Evolutionary conservation across 2,888 invertebrate species (phyloP).

Genomic region (Cheilosia urbana): DNA sequence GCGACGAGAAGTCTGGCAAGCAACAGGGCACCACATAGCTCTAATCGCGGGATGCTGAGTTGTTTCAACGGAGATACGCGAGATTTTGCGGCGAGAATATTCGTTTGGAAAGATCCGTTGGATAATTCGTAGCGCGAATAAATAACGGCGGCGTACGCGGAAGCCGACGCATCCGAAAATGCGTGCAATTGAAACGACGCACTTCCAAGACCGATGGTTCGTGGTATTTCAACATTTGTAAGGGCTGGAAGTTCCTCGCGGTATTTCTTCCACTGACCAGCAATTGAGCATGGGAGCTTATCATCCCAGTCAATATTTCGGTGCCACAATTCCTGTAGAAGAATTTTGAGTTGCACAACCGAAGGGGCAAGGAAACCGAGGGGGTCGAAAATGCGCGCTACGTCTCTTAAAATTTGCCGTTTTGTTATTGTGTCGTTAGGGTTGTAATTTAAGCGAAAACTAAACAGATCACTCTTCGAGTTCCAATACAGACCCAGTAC

Average conservation of each 20-base stretch:
- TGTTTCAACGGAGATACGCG: background rate
- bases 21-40: too few relatives aligned
- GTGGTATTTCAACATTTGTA: background rate
- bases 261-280: constrained; percentile 1
- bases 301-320: constrained; percentile 13
- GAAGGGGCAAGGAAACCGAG: constrained; percentile 28
- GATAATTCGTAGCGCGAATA: constrained; percentile 22
- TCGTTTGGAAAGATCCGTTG: too few relatives aligned
- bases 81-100: background rate
- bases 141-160: constrained; percentile 42
- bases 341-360: background rate
- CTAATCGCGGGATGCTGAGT: background rate
- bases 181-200: constrained; percentile 8
- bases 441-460: too few relatives aligned
- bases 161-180: constrained; percentile 47
- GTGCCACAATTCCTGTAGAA: constrained; percentile 18
- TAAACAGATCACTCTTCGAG: too few relatives aligned
- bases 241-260: background rate
- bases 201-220: background rate
- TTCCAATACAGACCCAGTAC: too few relatives aligned
- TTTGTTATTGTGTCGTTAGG: too few relatives aligned
- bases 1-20: background rate
- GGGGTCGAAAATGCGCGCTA: constrained; percentile 19
- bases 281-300: background rate
- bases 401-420: too few relatives aligned